Percentiles rank a stretch among this genome's conserved stretches.
These are phyloP conservation scores for Amniataba percoides DNA, from an alignment of 2,797 vertebrate species.

Conservation along the genomic window DNA sequence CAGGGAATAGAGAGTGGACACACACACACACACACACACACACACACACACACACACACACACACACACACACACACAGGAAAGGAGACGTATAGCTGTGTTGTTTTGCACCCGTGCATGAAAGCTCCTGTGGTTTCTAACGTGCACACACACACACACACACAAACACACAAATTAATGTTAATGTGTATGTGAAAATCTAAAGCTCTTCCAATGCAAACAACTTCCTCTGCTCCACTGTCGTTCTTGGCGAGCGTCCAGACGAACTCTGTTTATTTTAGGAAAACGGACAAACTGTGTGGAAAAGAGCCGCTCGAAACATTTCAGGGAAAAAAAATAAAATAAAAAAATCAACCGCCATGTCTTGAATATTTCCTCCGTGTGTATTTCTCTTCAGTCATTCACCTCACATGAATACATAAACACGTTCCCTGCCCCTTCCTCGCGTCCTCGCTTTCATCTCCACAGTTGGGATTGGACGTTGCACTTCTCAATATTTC, in stretches of 20 bases:
- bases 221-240: slow-evolving; percentile 38
- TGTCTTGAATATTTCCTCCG: slow-evolving; percentile 32
- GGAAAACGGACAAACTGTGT: slow-evolving; percentile 16
- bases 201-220: slow-evolving; percentile 43
- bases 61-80: slow-evolving; percentile 1
- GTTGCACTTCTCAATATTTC: slow-evolving; percentile 9
- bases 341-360: neutral
- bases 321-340: neutral
- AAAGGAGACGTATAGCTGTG: slow-evolving; percentile 14
- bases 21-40: neutral
- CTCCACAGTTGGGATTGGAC: slow-evolving; percentile 24
- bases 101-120: slow-evolving; percentile 10
- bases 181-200: neutral
- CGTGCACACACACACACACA: neutral
- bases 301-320: slow-evolving; percentile 36
- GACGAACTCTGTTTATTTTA: slow-evolving; percentile 57
- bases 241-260: slow-evolving; percentile 41
- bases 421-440: slow-evolving; percentile 37
- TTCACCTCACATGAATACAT: slow-evolving; percentile 35
- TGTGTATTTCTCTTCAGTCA: slow-evolving; percentile 46
- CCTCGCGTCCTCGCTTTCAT: slow-evolving; percentile 34
- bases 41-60: neutral
- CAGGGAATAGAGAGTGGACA: slow-evolving; percentile 22
- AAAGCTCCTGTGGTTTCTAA: slow-evolving; percentile 12
- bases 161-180: neutral